A percentile compares a stretch with the other conserved stretches of the same genome.
Conservation (phyloP, 2,797 vertebrate genomes). For the Hirundo rustica region DNA sequence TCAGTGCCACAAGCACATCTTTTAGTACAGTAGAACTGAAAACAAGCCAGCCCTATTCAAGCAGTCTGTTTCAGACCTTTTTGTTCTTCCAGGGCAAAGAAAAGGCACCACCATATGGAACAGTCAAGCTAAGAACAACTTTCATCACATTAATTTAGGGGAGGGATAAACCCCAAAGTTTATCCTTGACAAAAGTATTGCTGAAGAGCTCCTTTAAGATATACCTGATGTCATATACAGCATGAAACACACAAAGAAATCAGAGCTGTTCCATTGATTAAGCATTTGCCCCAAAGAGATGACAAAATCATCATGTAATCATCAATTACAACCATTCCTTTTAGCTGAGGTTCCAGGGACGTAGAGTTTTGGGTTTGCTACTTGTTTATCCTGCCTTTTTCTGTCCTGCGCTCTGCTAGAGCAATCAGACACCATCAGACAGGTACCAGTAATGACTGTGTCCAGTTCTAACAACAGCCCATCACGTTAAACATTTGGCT, state of each 20-base stretch:
- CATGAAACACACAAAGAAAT: not conserved
- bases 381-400: not conserved
- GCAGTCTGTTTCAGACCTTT: not conserved
- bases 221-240: not conserved
- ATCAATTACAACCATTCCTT: not conserved
- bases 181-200: not conserved
- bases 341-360: not conserved
- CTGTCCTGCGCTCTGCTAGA: not conserved
- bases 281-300: not conserved
- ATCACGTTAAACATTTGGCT: accelerated
- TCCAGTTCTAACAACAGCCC: not conserved
- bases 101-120: not conserved
- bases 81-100: not conserved
- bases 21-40: not conserved
- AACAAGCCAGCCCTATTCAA: not conserved
- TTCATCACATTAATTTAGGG: not conserved
- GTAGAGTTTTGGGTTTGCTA: not conserved
- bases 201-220: not conserved
- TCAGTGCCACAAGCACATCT: not conserved
- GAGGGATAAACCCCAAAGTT: not conserved
- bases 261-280: not conserved
- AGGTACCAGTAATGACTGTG: not conserved
- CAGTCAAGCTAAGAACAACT: not conserved
- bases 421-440: not conserved
- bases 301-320: too few species aligned